Evolutionary conservation across 2,888 invertebrate genomes (phyloP).

Genomic region (Coleophora deauratella): DNA sequence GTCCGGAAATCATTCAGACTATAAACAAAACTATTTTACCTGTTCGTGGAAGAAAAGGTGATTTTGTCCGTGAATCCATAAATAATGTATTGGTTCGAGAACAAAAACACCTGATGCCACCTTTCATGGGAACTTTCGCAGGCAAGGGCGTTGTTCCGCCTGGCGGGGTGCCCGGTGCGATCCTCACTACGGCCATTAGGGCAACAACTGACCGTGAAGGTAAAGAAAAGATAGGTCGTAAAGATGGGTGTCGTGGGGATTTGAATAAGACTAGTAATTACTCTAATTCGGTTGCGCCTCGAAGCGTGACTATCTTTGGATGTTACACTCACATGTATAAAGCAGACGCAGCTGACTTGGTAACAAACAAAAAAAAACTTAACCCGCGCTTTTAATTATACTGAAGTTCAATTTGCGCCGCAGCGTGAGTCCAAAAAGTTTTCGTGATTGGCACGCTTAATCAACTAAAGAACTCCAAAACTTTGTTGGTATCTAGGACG

Average conservation of each 20-base stretch:
- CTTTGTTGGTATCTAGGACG: slow-evolving; percentile 7
- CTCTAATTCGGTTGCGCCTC: too few relatives aligned
- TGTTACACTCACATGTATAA: too few relatives aligned
- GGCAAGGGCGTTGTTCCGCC: slow-evolving; percentile 45
- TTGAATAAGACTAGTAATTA: not conserved
- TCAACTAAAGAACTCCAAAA: slow-evolving; percentile 1
- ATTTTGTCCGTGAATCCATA: too few relatives aligned
- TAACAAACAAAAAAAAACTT: too few relatives aligned
- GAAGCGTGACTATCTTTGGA: too few relatives aligned
- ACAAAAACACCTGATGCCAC: slow-evolving; percentile 19
- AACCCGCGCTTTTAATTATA: not conserved
- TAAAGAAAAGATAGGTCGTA: slow-evolving; percentile 9
- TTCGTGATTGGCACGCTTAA: slow-evolving; percentile 13
- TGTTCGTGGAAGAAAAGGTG: too few relatives aligned
- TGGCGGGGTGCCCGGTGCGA: slow-evolving; percentile 22
- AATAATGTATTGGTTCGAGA: slow-evolving; percentile 12
- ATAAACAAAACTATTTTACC: too few relatives aligned
- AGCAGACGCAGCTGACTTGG: too few relatives aligned
- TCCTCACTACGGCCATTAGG: slow-evolving; percentile 12
- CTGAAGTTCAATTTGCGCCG: slow-evolving; percentile 15
- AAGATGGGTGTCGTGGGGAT: slow-evolving; percentile 2
- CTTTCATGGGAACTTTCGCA: slow-evolving; percentile 47
- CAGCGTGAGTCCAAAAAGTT: slow-evolving; percentile 11
- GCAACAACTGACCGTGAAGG: slow-evolving; percentile 16
- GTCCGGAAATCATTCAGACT: too few relatives aligned